Evolutionary conservation across 2,797 vertebrate genomes (phyloP).

Genomic region (Myripristis jacobus): DNA sequence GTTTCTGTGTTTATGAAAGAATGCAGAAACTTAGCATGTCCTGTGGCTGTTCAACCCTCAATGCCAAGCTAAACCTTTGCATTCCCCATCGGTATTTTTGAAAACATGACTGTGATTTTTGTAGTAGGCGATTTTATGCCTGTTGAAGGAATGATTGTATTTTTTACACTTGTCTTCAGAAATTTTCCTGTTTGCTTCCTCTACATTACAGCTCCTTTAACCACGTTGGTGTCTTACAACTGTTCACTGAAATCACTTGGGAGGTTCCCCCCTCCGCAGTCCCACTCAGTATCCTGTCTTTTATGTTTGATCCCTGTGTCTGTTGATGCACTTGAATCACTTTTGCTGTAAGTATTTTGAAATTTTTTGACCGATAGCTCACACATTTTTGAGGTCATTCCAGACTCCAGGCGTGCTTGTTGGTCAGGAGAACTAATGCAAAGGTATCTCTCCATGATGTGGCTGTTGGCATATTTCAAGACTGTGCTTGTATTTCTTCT

Average conservation of each 20-base stretch:
- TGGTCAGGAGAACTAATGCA: not conserved
- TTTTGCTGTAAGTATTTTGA: conserved; percentile 50
- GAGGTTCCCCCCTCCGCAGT: not conserved
- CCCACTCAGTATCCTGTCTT: conserved; percentile 10
- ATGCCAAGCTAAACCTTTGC: conserved; percentile 12
- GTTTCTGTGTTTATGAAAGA: conserved; percentile 25
- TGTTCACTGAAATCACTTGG: conserved; percentile 7
- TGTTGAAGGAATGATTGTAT: conserved; percentile 54
- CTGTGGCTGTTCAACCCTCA: not conserved
- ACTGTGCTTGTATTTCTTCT: not conserved
- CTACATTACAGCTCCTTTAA: not conserved
- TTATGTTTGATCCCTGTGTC: conserved; percentile 18
- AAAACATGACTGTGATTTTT: conserved; percentile 40
- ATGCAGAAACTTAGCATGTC: not conserved
- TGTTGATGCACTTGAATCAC: conserved; percentile 59
- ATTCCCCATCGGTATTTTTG: conserved; percentile 70
- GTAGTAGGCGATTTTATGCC: conserved; percentile 13
- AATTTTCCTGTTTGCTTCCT: conserved; percentile 4
- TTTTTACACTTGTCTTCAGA: not conserved
- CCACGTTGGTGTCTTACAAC: conserved; percentile 1
- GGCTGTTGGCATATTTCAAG: not conserved
- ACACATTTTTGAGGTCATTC: not conserved
- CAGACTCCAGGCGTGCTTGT: not conserved
- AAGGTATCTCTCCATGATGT: not conserved
- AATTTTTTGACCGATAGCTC: not conserved